Base-by-base conservation (phyloP, 2,888 invertebrate genomes). In the Drosophila rubida region DNA sequence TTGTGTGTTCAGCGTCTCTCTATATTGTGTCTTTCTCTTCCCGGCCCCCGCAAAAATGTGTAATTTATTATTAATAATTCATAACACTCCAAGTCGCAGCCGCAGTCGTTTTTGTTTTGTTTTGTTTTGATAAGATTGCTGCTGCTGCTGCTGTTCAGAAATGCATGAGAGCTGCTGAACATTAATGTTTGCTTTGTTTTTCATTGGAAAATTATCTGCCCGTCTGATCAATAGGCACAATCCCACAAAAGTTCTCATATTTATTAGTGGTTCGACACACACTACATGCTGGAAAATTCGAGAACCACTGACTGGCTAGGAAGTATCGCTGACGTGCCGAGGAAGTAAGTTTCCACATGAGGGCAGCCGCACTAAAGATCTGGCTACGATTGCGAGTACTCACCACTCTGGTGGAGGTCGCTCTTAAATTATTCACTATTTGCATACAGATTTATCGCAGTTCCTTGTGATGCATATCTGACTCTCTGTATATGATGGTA, bases 31-130 rank as follows among this genome's bases (percentile, higher is more conserved):
- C n/a, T 11, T 13, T 7, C 13, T 13, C 7, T 25, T 14, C 14
- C 2, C n/a, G 16, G 13, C 48, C 39, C 57, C 59, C 64, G 37
- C 64, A 55, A 51, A 79, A 85, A 85, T 86, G 80, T 85, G 88
- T 89, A 83, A 88, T 86, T 89, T 88, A 89, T 88, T 89, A 88
- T 85, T 89, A 89, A 88, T 89, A 88, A 89, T 89, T 89, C 89
- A 84, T 69, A 82, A 41, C 87, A 89, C 87, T 85, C 64, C 57
- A 78, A 79, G 60, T 45, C 53, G 64, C 87, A 89, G 85, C 83
- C 64, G 59, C 77, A 79, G 60, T 45, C 53, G 64, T 39, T 63
- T 55, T 39, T 46, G 30, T 46, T 62, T 27, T 9, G 7, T 44
- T n/a, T n/a, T n/a, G n/a, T n/a, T n/a, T n/a, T 54, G 87, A 84